Evolutionary conservation across 2,888 invertebrate species (phyloP).

Genomic region (Melinopterus prodromus): DNA sequence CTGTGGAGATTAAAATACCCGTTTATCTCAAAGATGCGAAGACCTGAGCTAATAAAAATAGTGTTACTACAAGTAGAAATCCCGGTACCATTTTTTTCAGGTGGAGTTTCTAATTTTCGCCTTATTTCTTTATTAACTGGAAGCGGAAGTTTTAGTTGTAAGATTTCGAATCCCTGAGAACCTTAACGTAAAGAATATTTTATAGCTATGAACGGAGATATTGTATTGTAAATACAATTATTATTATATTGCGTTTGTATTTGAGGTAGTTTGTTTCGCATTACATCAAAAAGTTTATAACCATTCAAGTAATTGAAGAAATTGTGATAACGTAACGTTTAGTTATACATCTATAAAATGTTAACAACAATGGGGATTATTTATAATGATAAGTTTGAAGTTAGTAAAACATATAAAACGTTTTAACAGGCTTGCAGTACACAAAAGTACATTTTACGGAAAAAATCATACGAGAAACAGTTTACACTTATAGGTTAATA

Average conservation of each 20-base stretch:
- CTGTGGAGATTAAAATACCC: conserved; percentile 39
- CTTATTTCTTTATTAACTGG: not conserved
- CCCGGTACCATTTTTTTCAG: not conserved
- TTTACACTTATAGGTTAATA: too few relatives aligned
- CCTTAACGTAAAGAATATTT: not conserved
- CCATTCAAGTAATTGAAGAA: not conserved
- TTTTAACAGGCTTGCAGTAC: too few relatives aligned
- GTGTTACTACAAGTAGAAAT: conserved; percentile 11
- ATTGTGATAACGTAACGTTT: not conserved
- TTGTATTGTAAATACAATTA: not conserved
- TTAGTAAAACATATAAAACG: too few relatives aligned
- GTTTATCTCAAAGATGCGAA: conserved; percentile 33
- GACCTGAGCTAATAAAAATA: conserved; percentile 35
- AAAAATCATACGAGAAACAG: too few relatives aligned
- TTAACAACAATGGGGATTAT: too few relatives aligned
- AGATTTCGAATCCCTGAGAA: not conserved
- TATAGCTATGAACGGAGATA: not conserved
- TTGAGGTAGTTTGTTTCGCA: not conserved
- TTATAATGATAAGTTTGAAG: too few relatives aligned
- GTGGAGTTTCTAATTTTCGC: not conserved
- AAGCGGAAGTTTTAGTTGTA: not conserved
- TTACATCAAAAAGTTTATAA: not conserved
- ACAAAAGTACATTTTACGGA: too few relatives aligned
- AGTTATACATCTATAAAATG: not conserved
- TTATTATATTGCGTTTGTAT: not conserved